phyloP scores from a whole-genome alignment of 1,140 invertebrate genomes.

The Phymastichus coffea region DNA sequence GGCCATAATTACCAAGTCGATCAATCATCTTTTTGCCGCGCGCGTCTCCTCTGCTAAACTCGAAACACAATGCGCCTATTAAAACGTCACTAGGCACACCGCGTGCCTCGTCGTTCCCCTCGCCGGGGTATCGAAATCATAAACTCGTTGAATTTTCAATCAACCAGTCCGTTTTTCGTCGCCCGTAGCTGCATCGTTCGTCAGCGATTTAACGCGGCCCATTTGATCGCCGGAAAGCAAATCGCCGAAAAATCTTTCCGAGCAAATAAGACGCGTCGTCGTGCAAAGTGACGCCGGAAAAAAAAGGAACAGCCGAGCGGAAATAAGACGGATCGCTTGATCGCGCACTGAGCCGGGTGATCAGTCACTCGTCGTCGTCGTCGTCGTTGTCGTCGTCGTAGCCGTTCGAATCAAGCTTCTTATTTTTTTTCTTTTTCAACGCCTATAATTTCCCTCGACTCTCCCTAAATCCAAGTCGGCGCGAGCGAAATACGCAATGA shows the following conservation, averaged over 20 bases:
- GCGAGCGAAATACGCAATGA: conserved; percentile 19
- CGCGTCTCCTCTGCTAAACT: too few relatives aligned
- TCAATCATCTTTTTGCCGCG: conserved; percentile 24
- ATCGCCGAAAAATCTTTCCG: too few relatives aligned
- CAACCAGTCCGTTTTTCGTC: too few relatives aligned
- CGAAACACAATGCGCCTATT: background rate
- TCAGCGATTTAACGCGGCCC: too few relatives aligned
- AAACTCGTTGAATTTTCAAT: too few relatives aligned
- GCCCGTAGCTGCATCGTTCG: too few relatives aligned
- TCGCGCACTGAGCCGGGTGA: background rate
- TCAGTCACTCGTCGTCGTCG: conserved; percentile 27
- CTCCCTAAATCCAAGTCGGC: background rate
- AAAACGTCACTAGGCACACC: background rate
- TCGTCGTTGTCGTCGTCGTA: too few relatives aligned
- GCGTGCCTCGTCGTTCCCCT: too few relatives aligned
- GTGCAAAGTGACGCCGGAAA: background rate
- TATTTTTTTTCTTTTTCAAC: conserved; percentile 1
- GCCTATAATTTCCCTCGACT: background rate
- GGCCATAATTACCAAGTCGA: conserved; percentile 9
- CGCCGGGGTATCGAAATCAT: too few relatives aligned
- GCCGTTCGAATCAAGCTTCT: conserved; percentile 14
- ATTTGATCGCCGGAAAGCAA: too few relatives aligned
- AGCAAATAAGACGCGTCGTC: background rate
- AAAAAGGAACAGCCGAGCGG: background rate
- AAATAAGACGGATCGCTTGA: conserved; percentile 22